Conservation (phyloP, 2,797 vertebrate species). For the Hirundo rustica region DNA sequence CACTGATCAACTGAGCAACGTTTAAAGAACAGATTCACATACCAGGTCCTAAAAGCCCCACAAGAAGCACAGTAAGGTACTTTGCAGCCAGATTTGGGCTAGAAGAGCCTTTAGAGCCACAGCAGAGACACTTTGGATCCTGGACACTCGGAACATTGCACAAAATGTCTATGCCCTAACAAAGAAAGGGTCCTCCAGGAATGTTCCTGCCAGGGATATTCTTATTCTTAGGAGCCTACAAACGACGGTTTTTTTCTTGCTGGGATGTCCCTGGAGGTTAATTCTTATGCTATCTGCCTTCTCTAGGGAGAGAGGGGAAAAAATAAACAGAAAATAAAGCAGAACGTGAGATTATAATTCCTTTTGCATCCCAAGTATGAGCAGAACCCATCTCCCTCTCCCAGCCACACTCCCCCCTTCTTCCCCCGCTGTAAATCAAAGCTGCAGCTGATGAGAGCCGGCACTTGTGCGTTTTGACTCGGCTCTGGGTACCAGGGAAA, state of each 20-base stretch:
- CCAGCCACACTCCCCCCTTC: fast-evolving
- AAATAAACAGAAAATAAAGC: background rate
- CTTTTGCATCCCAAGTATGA: background rate
- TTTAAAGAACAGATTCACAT: background rate
- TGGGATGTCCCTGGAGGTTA: background rate
- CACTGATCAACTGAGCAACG: background rate
- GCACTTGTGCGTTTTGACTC: background rate
- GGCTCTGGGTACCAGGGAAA: background rate
- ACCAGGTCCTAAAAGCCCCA: background rate
- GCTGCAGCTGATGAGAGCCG: background rate
- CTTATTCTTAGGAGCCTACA: background rate
- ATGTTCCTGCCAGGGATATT: background rate
- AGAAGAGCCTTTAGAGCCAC: background rate
- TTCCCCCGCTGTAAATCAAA: background rate
- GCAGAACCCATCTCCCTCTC: background rate
- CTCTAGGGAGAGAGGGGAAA: background rate
- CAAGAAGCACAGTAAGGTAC: background rate
- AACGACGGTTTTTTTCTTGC: background rate
- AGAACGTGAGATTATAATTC: background rate
- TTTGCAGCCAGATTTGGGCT: background rate
- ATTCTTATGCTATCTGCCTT: background rate
- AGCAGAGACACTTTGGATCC: background rate
- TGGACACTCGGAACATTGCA: background rate
- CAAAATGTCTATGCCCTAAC: background rate
- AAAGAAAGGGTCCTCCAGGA: background rate